These are phyloP conservation scores for Acleris laterana DNA, from an alignment of 2,888 invertebrate genomes.

Conservation along the genomic window DNA sequence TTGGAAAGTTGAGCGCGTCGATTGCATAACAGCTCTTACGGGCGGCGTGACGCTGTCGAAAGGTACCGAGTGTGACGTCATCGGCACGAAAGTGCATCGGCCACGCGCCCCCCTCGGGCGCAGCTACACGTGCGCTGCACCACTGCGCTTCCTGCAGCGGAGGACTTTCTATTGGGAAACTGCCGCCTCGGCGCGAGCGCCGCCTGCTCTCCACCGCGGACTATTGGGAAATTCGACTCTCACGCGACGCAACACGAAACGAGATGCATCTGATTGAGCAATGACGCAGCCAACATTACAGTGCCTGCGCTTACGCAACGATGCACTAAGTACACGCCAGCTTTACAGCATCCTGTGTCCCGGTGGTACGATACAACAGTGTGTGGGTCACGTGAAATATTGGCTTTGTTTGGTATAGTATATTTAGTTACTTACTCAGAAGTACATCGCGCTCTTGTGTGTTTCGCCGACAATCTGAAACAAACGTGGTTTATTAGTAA, in stretches of 20 bases:
- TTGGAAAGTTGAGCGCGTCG: conserved; percentile 82
- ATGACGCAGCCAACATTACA: conserved; percentile 59
- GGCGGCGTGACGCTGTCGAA: conserved; percentile 79
- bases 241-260: conserved; percentile 65
- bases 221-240: conserved; percentile 77
- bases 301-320: conserved; percentile 68
- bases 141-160: conserved; percentile 74
- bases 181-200: conserved; percentile 51
- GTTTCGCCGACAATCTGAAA: conserved; percentile 30
- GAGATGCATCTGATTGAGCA: conserved; percentile 80
- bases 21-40: conserved; percentile 81
- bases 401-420: not conserved
- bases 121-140: conserved; percentile 59
- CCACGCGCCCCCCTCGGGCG: conserved; percentile 62
- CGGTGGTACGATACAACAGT: not conserved
- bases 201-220: conserved; percentile 59
- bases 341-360: conserved; percentile 26
- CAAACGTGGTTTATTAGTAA: conserved; percentile 12
- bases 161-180: conserved; percentile 84
- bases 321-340: conserved; percentile 46
- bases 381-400: not conserved
- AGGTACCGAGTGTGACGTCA: conserved; percentile 78
- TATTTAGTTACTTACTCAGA: conserved; percentile 24
- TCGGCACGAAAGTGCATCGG: conserved; percentile 81
- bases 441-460: conserved; percentile 3